These are phyloP conservation scores for Melinopterus prodromus DNA, from an alignment of 2,888 invertebrate species.

Conservation along the genomic window DNA sequence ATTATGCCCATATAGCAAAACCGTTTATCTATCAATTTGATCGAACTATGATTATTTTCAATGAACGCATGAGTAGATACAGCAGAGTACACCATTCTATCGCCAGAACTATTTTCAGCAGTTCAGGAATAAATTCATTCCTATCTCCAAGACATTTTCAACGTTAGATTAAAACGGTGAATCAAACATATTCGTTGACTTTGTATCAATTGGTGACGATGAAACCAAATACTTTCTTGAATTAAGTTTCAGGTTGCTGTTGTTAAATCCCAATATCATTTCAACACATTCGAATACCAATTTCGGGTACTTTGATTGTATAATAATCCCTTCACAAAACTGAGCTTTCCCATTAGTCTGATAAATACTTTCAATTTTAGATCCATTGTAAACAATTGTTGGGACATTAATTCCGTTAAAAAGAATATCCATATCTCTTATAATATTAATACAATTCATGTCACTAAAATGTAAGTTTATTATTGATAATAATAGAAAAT, in stretches of 20 bases:
- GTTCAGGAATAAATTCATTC: background rate
- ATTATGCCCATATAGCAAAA: slow-evolving; percentile 52
- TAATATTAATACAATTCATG: background rate
- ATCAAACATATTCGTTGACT: background rate
- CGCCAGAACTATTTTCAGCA: background rate
- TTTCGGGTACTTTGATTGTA: background rate
- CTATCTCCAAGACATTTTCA: background rate
- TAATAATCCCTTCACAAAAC: background rate
- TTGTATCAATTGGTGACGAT: background rate
- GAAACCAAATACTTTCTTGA: background rate
- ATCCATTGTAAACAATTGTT: background rate
- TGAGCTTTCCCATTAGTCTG: background rate
- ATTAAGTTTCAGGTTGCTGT: background rate
- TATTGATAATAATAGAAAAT: background rate
- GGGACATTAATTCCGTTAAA: background rate
- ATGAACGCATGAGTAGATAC: slow-evolving; percentile 26
- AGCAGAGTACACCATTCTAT: background rate
- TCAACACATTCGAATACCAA: background rate
- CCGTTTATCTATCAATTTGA: slow-evolving; percentile 56
- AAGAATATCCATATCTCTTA: background rate
- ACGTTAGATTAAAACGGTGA: background rate
- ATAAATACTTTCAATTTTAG: background rate
- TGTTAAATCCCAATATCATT: background rate
- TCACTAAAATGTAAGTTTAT: background rate
- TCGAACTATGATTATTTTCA: slow-evolving; percentile 19